phyloP scores from a whole-genome alignment of 1,140 invertebrate genomes.

The Micrasema minimum region DNA sequence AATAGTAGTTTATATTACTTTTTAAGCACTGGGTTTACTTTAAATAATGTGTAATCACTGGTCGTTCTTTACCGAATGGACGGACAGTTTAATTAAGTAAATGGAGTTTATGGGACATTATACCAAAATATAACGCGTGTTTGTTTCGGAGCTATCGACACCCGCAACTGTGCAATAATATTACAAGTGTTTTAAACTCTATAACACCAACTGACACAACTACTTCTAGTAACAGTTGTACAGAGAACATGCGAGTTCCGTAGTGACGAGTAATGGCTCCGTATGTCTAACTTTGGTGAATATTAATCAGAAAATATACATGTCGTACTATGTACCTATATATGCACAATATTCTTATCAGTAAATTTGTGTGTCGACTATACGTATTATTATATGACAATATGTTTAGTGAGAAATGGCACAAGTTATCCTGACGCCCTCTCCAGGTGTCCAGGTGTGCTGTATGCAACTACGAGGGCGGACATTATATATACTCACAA shows the following conservation, averaged over 20 bases:
- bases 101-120: neutral
- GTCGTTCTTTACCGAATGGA: neutral
- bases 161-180: slow-evolving; percentile 18
- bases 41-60: too few relatives aligned
- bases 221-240: slow-evolving; percentile 7
- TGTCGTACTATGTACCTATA: slow-evolving; percentile 49
- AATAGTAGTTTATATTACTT: too few relatives aligned
- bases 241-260: neutral
- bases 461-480: slow-evolving; percentile 29
- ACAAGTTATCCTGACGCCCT: slow-evolving; percentile 35
- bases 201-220: slow-evolving; percentile 5
- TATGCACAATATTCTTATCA: slow-evolving; percentile 49
- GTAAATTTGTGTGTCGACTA: slow-evolving; percentile 49
- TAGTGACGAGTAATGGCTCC: slow-evolving; percentile 3
- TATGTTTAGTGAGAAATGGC: slow-evolving; percentile 45
- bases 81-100: slow-evolving; percentile 3
- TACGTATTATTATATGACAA: slow-evolving; percentile 34
- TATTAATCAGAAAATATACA: slow-evolving; percentile 54
- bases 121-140: slow-evolving; percentile 10
- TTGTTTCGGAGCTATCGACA: neutral
- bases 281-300: slow-evolving; percentile 53
- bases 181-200: slow-evolving; percentile 31
- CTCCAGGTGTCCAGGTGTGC: too few relatives aligned
- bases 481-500: slow-evolving; percentile 32
- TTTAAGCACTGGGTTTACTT: too few relatives aligned